Conservation (phyloP, 2,797 vertebrate species). For the Steatocranus sp. region DNA sequence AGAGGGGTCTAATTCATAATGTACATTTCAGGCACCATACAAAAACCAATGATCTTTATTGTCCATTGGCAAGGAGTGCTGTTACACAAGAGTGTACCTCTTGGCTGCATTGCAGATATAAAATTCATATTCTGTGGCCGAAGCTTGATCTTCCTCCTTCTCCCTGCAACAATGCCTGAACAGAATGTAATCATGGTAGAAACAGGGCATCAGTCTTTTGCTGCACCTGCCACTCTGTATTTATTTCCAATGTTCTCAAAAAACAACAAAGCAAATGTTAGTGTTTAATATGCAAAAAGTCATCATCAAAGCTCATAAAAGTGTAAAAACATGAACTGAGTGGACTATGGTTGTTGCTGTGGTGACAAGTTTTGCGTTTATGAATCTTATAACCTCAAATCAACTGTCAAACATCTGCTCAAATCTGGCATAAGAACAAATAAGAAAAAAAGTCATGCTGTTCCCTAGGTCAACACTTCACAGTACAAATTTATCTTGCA, state of each 20-base stretch:
- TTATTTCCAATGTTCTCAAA: not conserved
- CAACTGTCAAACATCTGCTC: not conserved
- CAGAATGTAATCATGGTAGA: slow-evolving; percentile 62
- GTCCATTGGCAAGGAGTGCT: not conserved
- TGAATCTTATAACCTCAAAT: not conserved
- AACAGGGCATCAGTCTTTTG: slow-evolving; percentile 26
- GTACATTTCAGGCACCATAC: not conserved
- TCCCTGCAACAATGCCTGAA: slow-evolving; percentile 64
- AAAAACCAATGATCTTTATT: not conserved
- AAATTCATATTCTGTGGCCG: slow-evolving; percentile 74
- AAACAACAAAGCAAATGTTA: not conserved
- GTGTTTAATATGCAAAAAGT: not conserved
- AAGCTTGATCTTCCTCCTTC: slow-evolving; percentile 58
- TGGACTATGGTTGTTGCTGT: not conserved
- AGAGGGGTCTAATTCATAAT: not conserved
- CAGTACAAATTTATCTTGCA: not conserved
- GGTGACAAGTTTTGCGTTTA: not conserved
- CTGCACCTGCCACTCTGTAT: slow-evolving; percentile 9
- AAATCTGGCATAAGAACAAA: not conserved
- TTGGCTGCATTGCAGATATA: slow-evolving; percentile 74
- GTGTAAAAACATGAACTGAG: not conserved
- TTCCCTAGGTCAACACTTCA: not conserved
- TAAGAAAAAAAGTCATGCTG: not conserved
- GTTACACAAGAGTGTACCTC: slow-evolving; percentile 33
- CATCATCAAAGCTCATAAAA: not conserved